Evolutionary conservation across 2,888 invertebrate genomes (phyloP), one percentile per base, ranked within the genome.

Genomic region (Odontocolon sp.): DNA sequence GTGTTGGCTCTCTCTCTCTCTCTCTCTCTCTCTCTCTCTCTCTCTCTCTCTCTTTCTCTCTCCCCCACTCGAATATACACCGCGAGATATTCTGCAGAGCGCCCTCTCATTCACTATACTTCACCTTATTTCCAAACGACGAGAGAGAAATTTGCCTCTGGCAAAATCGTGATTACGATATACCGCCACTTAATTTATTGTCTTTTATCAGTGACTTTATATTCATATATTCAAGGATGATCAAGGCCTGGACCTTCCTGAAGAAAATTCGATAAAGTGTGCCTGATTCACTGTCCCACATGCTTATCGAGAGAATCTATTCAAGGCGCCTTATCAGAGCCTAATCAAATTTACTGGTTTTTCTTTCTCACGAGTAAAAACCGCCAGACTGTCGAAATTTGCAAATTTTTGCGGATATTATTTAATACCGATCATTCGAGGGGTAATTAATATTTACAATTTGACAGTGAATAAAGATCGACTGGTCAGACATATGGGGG

Each of bases 191-290:
- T 33, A 38, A 36, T 68, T 68, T 56, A 67, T 50, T 33, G 56
- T 9, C 63, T 71, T 47, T 68, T 57, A 40, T 77, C 61, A 40
- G 47, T 50, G 2, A 70, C 38, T 71, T 63, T 71, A 71, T 71
- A 67, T 67, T 66, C 54, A 64, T 69, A 38, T 47, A 64, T 40
- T 50, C 68, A 26, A 40, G 38, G 47, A 11, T 16, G 9, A 8
- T 38, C 23, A 6, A 1, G 16, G 18, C 16, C 8, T n/a, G n/a
- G n/a, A n/a, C n/a, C n/a, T n/a, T n/a, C n/a, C n/a, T n/a, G n/a
- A n/a, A n/a, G n/a, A n/a, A n/a, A n/a, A n/a, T n/a, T n/a, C n/a
- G n/a, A n/a, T n/a, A n/a, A n/a, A n/a, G n/a, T n/a, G n/a, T n/a
- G n/a, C n/a, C n/a, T n/a, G n/a, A n/a, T n/a, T n/a, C n/a, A n/a